Percentiles rank a stretch among this genome's conserved stretches.
Evolutionary conservation across 2,888 invertebrate genomes (phyloP).

Genomic region (Cryptophagus acutangulus): DNA sequence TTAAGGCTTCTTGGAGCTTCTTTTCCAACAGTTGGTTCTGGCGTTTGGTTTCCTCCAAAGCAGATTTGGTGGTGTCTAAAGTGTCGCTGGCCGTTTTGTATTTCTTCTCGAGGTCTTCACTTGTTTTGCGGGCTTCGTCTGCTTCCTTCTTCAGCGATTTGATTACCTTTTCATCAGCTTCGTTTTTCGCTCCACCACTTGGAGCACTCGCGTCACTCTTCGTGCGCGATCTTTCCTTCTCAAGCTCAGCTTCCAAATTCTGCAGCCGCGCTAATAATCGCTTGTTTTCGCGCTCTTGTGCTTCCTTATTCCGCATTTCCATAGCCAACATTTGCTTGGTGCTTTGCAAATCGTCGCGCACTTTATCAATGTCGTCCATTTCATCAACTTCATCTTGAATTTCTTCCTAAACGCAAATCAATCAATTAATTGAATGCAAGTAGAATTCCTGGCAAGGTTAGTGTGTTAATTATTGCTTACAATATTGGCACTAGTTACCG

Average conservation of each 20-base stretch:
- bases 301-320: conserved; percentile 80
- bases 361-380: conserved; percentile 86
- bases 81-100: conserved; percentile 71
- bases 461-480: background rate
- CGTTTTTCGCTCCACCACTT: conserved; percentile 19
- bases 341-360: conserved; percentile 85
- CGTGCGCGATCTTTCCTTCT: conserved; percentile 51
- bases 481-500: conserved; percentile 40
- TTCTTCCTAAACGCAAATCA: conserved; percentile 37
- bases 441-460: conserved; percentile 5
- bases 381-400: conserved; percentile 65
- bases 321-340: conserved; percentile 86
- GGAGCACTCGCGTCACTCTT: conserved; percentile 24
- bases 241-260: conserved; percentile 76
- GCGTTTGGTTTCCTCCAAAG: conserved; percentile 75
- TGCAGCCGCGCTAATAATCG: conserved; percentile 72
- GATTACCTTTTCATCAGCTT: conserved; percentile 49
- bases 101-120: conserved; percentile 76
- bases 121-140: conserved; percentile 69
- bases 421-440: conserved; percentile 6
- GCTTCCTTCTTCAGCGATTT: conserved; percentile 69
- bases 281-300: conserved; percentile 74
- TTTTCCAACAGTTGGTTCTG: conserved; percentile 73
- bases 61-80: conserved; percentile 67
- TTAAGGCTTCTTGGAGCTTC: conserved; percentile 64